Conservation (phyloP, 2,797 vertebrate species). For the Helostoma temminkii region DNA sequence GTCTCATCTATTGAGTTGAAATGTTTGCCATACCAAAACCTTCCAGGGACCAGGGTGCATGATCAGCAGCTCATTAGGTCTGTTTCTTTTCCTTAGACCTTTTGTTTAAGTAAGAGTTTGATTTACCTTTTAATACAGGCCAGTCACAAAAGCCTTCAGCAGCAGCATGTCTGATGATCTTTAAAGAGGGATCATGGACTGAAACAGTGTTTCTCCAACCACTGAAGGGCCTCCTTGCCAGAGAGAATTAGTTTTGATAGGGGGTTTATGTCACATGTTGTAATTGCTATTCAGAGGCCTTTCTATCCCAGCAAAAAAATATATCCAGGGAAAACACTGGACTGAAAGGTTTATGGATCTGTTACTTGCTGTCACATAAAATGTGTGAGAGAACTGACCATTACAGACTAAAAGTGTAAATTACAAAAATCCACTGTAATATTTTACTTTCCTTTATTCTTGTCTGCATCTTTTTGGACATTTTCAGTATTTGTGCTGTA, state of each 20-base stretch:
- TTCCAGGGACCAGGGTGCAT: conserved; percentile 73
- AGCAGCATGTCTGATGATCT: conserved; percentile 42
- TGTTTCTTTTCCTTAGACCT: conserved; percentile 50
- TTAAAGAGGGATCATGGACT: conserved; percentile 40
- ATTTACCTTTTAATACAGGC: conserved; percentile 54
- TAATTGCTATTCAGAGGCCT: conserved; percentile 60
- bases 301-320: conserved; percentile 57
- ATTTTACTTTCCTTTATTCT: conserved; percentile 44
- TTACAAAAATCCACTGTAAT: conserved; percentile 57
- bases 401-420: conserved; percentile 34
- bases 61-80: conserved; percentile 60
- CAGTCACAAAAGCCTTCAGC: conserved; percentile 73
- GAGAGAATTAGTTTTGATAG: conserved; percentile 18
- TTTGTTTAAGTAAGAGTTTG: conserved; percentile 25
- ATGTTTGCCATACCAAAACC: conserved; percentile 68
- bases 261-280: conserved; percentile 29
- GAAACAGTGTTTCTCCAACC: conserved; percentile 50
- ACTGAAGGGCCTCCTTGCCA: conserved; percentile 35
- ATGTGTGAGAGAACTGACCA: conserved; percentile 38
- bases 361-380: conserved; percentile 66
- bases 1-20: conserved; percentile 48
- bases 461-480: conserved; percentile 54
- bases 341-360: conserved; percentile 67
- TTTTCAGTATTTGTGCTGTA: conserved; percentile 74
- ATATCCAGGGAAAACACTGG: conserved; percentile 75